Conservation (phyloP, 2,113 vertebrate genomes). For the Ailurus styani region DNA sequence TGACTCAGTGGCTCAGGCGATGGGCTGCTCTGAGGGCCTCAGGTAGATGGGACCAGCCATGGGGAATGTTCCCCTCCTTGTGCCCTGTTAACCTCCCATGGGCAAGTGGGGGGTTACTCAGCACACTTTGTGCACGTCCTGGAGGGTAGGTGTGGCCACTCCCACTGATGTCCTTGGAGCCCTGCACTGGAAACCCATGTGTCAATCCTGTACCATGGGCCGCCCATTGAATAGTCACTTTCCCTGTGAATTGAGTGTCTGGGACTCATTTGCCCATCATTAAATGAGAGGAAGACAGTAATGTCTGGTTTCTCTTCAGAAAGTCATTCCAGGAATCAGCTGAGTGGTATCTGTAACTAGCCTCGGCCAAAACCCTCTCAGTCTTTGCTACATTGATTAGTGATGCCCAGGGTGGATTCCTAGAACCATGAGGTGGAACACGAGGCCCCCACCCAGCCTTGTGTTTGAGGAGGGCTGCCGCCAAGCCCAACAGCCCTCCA, state of each 20-base stretch:
- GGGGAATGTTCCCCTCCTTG: not conserved
- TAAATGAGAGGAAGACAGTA: not conserved
- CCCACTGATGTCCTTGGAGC: not conserved
- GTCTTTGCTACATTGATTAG: not conserved
- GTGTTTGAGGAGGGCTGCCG: not conserved
- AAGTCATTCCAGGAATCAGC: not conserved
- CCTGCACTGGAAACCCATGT: not conserved
- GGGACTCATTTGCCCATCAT: not conserved
- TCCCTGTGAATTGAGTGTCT: not conserved
- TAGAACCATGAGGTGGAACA: not conserved
- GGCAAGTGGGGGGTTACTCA: not conserved
- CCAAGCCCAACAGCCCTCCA: not conserved
- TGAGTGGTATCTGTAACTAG: not conserved
- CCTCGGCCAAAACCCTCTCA: not conserved
- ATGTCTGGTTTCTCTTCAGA: not conserved
- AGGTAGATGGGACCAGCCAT: not conserved
- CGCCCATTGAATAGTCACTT: not conserved
- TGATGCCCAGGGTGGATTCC: not conserved
- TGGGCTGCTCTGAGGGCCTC: not conserved
- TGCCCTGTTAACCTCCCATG: fast-evolving
- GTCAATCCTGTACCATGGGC: not conserved
- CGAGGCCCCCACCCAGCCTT: not conserved
- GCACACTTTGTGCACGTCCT: not conserved
- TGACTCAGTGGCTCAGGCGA: not conserved
- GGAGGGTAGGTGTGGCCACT: not conserved